Conservation (phyloP, 2,888 invertebrate species). For the Atethmia centrago region DNA sequence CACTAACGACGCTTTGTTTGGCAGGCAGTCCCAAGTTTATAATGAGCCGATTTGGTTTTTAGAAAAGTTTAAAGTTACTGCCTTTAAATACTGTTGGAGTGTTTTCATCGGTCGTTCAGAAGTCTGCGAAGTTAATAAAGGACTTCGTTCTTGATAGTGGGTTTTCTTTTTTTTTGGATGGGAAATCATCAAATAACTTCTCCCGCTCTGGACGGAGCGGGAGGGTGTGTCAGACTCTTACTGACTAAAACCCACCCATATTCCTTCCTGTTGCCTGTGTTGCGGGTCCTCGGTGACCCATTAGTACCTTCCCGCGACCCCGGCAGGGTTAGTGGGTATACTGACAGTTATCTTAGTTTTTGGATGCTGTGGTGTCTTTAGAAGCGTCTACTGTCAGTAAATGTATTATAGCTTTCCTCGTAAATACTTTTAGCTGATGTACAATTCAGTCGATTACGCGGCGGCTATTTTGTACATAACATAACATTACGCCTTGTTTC, state of each 20-base stretch:
- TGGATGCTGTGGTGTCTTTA: neutral
- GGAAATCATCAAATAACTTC: no score
- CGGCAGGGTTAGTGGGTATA: neutral
- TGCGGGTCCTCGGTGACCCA: no score
- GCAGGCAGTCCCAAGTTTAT: constrained; percentile 40
- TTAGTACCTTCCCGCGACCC: no score
- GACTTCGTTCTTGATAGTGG: neutral
- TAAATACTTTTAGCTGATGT: neutral
- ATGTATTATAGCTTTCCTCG: neutral
- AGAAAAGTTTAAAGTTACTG: constrained; percentile 24
- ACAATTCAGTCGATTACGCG: no score
- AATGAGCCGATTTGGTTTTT: constrained; percentile 41
- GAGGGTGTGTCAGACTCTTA: no score
- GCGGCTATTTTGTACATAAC: no score
- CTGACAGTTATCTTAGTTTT: neutral
- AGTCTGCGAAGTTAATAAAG: constrained; percentile 17
- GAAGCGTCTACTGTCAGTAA: neutral
- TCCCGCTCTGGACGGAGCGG: no score
- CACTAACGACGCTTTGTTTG: constrained; percentile 21
- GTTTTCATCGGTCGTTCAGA: constrained; percentile 2
- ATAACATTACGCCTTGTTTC: no score
- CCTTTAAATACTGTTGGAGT: constrained; percentile 16
- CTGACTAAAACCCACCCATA: no score
- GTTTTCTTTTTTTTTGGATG: no score
- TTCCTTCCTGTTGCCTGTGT: no score